Evolutionary conservation across 1,140 invertebrate genomes (phyloP).

Genomic region (Brachionus asplanchnoidis): DNA sequence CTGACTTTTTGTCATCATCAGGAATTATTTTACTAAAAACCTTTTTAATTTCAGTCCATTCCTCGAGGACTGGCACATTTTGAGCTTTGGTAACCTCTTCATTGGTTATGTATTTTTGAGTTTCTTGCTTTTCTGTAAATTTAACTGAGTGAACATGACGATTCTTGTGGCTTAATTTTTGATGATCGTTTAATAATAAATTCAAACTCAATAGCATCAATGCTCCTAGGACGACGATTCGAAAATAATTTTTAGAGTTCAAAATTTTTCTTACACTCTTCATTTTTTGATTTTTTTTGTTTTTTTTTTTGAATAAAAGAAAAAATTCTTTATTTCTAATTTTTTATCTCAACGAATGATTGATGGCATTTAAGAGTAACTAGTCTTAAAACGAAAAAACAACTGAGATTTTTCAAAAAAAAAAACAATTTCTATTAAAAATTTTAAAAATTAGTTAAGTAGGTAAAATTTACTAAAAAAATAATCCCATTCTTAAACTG

Average conservation of each 20-base stretch:
- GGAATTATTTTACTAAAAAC: not conserved
- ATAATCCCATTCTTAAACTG: not conserved
- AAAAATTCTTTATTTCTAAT: not conserved
- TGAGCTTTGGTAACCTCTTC: not conserved
- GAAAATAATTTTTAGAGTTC: not conserved
- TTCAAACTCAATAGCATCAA: not conserved
- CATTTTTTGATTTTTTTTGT: not conserved
- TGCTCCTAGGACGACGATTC: not conserved
- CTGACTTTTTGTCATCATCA: not conserved
- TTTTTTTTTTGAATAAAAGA: not conserved
- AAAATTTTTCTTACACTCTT: not conserved
- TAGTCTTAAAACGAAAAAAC: slow-evolving; percentile 14
- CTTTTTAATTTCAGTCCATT: not conserved
- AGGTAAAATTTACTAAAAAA: not conserved
- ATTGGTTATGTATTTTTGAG: not conserved
- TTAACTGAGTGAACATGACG: not conserved
- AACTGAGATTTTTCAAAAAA: not conserved
- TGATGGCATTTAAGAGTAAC: slow-evolving; percentile 29
- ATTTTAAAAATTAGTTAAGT: not conserved
- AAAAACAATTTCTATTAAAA: not conserved
- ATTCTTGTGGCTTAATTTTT: not conserved
- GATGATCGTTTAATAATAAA: not conserved
- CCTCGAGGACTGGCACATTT: not conserved
- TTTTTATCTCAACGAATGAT: slow-evolving; percentile 27
- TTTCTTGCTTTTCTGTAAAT: not conserved